phyloP scores from a whole-genome alignment of 2,888 invertebrate species.

The Caenorhabditis sp. region DNA sequence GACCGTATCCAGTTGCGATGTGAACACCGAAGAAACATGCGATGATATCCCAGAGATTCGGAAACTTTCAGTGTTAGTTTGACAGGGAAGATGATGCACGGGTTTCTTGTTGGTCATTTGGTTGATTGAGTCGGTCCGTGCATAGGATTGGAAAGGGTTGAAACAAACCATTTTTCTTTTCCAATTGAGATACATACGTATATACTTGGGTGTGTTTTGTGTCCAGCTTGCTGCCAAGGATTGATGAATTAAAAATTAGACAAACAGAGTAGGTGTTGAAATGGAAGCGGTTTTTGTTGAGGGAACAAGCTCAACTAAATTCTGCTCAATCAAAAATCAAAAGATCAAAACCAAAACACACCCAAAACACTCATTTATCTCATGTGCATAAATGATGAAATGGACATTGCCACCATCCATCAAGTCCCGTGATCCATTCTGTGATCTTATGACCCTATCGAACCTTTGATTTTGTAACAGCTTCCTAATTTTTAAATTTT shows the following conservation, averaged over 20 bases:
- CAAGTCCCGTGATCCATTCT: slow-evolving; percentile 30
- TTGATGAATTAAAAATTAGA: neutral
- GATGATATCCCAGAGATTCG: slow-evolving; percentile 40
- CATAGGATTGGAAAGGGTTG: neutral
- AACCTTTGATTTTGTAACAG: neutral
- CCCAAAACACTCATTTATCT: neutral
- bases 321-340: slow-evolving; percentile 7
- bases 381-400: slow-evolving; percentile 2
- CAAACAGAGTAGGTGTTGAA: neutral
- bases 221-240: neutral
- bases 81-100: too few species aligned
- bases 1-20: slow-evolving; percentile 60
- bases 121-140: neutral
- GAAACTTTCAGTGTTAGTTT: slow-evolving; percentile 54
- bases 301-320: neutral
- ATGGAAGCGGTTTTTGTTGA: too few species aligned
- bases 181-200: neutral
- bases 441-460: slow-evolving; percentile 1
- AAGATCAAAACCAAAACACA: slow-evolving; percentile 9
- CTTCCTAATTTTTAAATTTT: slow-evolving; percentile 17
- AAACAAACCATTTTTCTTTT: neutral
- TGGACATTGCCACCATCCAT: neutral
- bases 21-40: slow-evolving; percentile 30
- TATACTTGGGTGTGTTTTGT: neutral
- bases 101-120: neutral